Evolutionary conservation across 2,888 invertebrate genomes (phyloP).

Genomic region (Pterobdella sp.): DNA sequence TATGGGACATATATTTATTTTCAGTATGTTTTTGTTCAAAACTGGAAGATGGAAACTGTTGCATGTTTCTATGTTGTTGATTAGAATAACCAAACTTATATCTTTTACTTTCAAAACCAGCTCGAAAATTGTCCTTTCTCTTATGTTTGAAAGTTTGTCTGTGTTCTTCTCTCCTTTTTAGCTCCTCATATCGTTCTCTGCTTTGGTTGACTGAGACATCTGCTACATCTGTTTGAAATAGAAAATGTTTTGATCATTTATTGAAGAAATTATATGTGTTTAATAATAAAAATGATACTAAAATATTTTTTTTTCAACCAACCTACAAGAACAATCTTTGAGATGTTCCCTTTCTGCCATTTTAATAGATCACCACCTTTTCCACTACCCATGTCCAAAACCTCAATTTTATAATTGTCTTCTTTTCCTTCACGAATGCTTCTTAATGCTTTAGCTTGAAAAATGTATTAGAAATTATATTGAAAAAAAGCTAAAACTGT

Average conservation of each 20-base stretch:
- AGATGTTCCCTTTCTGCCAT: conserved; percentile 74
- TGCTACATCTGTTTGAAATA: conserved; percentile 77
- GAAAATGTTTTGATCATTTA: conserved; percentile 23
- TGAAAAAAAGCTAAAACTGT: not conserved
- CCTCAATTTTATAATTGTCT: conserved; percentile 49
- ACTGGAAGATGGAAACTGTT: no score
- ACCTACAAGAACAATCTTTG: conserved; percentile 75
- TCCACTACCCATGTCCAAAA: conserved; percentile 91
- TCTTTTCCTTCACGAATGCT: conserved; percentile 34
- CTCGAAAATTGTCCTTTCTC: no score
- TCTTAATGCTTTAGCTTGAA: not conserved
- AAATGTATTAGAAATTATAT: not conserved
- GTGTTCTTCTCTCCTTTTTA: conserved; percentile 48
- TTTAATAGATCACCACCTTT: conserved; percentile 98
- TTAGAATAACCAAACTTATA: no score
- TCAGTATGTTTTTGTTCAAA: no score
- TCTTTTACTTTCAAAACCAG: no score
- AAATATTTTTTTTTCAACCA: no score
- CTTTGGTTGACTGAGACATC: conserved; percentile 84
- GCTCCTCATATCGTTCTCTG: conserved; percentile 69
- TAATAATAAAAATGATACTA: no score
- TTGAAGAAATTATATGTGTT: not conserved
- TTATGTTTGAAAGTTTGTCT: no score
- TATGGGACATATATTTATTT: no score
- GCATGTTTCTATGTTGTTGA: no score